Conservation (phyloP, 2,113 vertebrate genomes). For the Sterna hirundo region DNA sequence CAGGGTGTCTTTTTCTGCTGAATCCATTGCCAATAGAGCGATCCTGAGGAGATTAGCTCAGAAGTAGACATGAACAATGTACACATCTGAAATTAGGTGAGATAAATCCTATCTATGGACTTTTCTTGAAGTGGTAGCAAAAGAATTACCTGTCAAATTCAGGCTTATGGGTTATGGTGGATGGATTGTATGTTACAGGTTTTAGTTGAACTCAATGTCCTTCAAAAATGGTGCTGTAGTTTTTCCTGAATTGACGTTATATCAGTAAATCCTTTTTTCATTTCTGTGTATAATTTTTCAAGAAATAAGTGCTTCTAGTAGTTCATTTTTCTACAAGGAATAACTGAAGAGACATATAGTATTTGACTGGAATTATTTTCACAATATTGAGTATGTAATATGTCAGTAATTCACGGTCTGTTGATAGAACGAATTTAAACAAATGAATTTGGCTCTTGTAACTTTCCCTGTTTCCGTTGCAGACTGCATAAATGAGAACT, state of each 20-base stretch:
- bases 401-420: not conserved
- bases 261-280: not conserved
- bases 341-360: not conserved
- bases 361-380: conserved; percentile 19
- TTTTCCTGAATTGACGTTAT: not conserved
- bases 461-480: not conserved
- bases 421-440: conserved; percentile 16
- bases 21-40: not conserved
- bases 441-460: conserved; percentile 11
- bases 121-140: not conserved
- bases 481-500: conserved; percentile 8
- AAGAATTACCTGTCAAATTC: not conserved
- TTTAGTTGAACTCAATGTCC: not conserved
- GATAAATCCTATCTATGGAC: not conserved
- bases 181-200: not conserved
- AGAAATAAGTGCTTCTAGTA: not conserved
- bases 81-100: not conserved
- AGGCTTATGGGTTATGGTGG: not conserved
- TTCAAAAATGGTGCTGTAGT: not conserved
- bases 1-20: not conserved
- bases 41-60: not conserved
- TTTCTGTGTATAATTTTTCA: not conserved
- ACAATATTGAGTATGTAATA: not conserved
- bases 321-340: not conserved
- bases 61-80: not conserved